phyloP scores from a whole-genome alignment of 2,797 vertebrate genomes.

The Oreortyx pictus region DNA sequence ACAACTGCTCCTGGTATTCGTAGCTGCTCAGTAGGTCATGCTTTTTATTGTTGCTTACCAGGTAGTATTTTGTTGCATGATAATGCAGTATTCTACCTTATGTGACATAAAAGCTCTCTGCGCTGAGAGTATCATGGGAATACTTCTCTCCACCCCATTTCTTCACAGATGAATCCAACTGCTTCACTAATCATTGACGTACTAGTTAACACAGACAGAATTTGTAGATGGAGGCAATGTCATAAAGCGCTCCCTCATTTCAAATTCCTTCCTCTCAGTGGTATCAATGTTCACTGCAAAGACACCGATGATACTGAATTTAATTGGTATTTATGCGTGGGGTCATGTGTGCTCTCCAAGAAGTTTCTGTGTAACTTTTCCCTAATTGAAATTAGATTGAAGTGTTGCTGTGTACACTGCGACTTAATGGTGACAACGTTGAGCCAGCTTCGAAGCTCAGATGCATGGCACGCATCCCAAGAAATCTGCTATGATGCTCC shows the following conservation, averaged over 20 bases:
- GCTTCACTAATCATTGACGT: constrained; percentile 35
- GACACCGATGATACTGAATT: constrained; percentile 59
- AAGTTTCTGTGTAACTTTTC: constrained; percentile 73
- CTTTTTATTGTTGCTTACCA: neutral
- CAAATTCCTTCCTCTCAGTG: constrained; percentile 43
- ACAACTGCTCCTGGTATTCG: neutral
- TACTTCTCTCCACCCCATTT: constrained; percentile 21
- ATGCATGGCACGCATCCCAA: constrained; percentile 54
- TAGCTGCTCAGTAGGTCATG: neutral
- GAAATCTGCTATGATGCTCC: constrained; percentile 68
- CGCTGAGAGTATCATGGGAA: constrained; percentile 24
- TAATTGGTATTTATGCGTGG: constrained; percentile 53
- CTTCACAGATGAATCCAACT: constrained; percentile 31
- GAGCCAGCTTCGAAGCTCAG: constrained; percentile 65
- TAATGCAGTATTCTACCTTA: constrained; percentile 4
- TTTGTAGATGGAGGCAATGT: constrained; percentile 59
- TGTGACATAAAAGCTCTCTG: neutral
- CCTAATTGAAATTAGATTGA: constrained; percentile 73
- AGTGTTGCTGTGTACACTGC: constrained; percentile 64
- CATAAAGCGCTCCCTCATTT: constrained; percentile 49
- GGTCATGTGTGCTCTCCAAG: constrained; percentile 55
- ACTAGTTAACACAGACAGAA: constrained; percentile 54
- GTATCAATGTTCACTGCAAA: constrained; percentile 28
- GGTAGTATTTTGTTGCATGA: constrained; percentile 3
- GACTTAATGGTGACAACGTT: constrained; percentile 66